These are phyloP conservation scores for Neosilurus hyrtlii DNA, from an alignment of 2,797 vertebrate species.

Conservation along the genomic window DNA sequence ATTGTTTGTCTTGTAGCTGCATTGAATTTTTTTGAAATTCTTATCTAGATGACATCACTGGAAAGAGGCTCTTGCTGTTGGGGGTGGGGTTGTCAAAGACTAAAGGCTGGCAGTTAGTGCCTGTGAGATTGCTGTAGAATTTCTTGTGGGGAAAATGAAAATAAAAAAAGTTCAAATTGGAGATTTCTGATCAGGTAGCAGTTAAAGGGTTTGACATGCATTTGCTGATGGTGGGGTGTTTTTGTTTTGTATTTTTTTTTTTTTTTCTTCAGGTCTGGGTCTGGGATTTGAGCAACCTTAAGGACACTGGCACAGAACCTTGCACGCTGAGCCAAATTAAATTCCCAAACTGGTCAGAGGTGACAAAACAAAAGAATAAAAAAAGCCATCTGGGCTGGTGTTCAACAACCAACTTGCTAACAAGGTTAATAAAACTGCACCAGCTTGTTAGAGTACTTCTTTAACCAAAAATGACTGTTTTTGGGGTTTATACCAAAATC, in stretches of 20 bases:
- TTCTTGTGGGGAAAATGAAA: neutral
- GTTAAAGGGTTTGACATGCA: neutral
- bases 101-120: neutral
- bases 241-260: too few relatives aligned
- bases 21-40: neutral
- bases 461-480: neutral
- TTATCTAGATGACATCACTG: neutral
- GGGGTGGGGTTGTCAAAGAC: neutral
- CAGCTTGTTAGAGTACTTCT: neutral
- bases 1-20: neutral
- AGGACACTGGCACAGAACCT: conserved; percentile 3
- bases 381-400: neutral
- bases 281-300: neutral
- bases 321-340: neutral
- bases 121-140: neutral
- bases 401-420: neutral
- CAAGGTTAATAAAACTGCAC: neutral
- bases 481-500: neutral
- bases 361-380: neutral
- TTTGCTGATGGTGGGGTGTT: neutral
- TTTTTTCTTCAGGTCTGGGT: neutral
- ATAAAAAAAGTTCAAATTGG: neutral
- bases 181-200: neutral
- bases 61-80: neutral
- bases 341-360: neutral